These are phyloP conservation scores for Dicerorhinus sumatrensis DNA, from an alignment of 2,113 vertebrate species.

Conservation along the genomic window DNA sequence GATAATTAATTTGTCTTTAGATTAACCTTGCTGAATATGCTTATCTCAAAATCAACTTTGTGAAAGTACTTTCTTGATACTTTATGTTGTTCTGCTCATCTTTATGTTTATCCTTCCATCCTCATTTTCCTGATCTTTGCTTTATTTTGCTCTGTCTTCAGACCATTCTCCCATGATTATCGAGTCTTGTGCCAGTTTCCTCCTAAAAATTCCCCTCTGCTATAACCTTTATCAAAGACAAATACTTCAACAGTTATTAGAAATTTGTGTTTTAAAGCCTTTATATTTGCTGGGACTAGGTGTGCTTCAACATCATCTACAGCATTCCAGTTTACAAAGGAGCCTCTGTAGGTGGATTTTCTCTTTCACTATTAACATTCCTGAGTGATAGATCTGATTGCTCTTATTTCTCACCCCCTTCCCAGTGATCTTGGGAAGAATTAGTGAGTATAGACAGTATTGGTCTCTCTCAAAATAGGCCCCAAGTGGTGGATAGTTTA, in stretches of 20 bases:
- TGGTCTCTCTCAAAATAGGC: background rate
- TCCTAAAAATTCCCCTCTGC: background rate
- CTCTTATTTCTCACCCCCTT: background rate
- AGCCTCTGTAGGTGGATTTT: background rate
- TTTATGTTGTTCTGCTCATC: background rate
- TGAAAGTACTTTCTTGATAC: background rate
- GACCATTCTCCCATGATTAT: background rate
- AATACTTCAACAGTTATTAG: background rate
- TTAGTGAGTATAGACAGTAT: background rate
- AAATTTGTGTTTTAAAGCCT: background rate
- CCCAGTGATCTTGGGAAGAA: background rate
- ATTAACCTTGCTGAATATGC: slow-evolving; percentile 29
- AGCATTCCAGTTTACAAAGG: background rate
- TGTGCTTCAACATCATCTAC: background rate
- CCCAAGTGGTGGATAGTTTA: background rate
- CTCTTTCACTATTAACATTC: background rate
- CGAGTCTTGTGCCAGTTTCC: background rate
- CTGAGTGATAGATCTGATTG: background rate
- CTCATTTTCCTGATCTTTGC: background rate
- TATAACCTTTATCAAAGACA: slow-evolving; percentile 3
- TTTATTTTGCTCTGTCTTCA: background rate
- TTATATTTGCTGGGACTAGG: background rate
- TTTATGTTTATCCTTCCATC: background rate
- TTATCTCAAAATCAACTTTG: background rate
- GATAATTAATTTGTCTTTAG: background rate